Evolutionary conservation across 2,113 vertebrate species (phyloP).

Genomic region (Galbula dea): DNA sequence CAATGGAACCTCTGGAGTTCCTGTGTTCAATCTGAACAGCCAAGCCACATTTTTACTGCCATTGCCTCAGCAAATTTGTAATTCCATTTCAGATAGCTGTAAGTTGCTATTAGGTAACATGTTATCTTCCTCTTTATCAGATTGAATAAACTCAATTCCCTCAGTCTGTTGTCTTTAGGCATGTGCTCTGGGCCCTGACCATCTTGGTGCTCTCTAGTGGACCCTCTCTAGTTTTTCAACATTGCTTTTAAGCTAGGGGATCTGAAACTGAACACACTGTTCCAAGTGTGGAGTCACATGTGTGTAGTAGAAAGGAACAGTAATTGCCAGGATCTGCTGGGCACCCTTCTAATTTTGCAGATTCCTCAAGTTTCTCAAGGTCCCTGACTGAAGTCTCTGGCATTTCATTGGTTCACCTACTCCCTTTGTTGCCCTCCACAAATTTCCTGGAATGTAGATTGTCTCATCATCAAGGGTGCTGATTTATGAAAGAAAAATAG

Average conservation of each 20-base stretch:
- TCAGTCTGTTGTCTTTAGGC: rapidly evolving
- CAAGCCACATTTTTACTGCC: not conserved
- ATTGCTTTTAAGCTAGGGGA: not conserved
- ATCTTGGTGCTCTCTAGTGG: not conserved
- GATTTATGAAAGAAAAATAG: not conserved
- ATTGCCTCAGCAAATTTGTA: not conserved
- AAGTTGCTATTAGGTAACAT: not conserved
- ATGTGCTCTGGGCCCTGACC: not conserved
- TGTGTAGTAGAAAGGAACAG: not conserved
- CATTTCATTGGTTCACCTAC: not conserved
- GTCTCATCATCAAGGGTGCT: not conserved
- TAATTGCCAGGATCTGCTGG: not conserved
- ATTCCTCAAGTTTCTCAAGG: not conserved
- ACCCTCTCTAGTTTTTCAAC: not conserved
- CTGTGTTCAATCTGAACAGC: not conserved
- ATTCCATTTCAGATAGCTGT: not conserved
- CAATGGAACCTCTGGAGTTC: not conserved
- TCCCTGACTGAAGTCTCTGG: not conserved
- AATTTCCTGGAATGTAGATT: not conserved
- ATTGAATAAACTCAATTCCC: not conserved
- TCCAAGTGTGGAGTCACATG: not conserved
- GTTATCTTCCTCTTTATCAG: not conserved
- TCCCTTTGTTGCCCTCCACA: not conserved
- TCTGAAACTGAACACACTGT: not conserved
- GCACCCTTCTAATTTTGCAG: not conserved